Evolutionary conservation across 2,797 vertebrate species (phyloP), one percentile per base, ranked within the genome.

Genomic region (Eleutherodactylus coqui): DNA sequence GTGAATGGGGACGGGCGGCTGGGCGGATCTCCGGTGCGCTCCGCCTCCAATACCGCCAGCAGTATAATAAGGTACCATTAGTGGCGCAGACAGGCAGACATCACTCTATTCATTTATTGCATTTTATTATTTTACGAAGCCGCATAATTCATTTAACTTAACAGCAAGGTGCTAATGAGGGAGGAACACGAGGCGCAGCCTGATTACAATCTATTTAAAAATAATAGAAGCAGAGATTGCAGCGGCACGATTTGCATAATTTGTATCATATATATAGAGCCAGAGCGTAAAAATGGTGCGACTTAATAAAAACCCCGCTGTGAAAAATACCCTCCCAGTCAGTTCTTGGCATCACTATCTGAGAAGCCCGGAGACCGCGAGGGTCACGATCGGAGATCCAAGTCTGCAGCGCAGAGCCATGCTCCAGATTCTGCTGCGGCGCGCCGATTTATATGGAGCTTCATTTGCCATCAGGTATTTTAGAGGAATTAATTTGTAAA

Each of bases 91-190:
- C 51, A 53, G 34, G 36, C 67, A 70, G 69, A 73, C 24, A 73
- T 73, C 24, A 27, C 11, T 45, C 38, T 45, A 4, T 24, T 27
- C 45, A 27, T 73, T 45, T 27, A 6, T 73, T 43, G 69, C 24
- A 45, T 45, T 45, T 70, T 38, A 21, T 70, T 17, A 38, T 75
- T 75, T 45, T 34, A 34, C 51, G 73, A 32, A 49, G 27, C 45
- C 10, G 45, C 73, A 47, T 34, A 75, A 75, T 75, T 51, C 29
- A 51, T 75, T 75, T 75, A 75, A 49, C 73, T 75, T 75, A 75
- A 75, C 73, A 75, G 73, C 73, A 75, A 75, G 73, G 73, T 75
- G 45, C 73, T 75, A 75, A 75, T 75, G 73, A 75, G 73, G 47
- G 73, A 51, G 73, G 43, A 75, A 75, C 34, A 75, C 19, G 19